These are phyloP conservation scores for Hipparchia semele DNA, from an alignment of 2,888 invertebrate genomes.

Conservation along the genomic window DNA sequence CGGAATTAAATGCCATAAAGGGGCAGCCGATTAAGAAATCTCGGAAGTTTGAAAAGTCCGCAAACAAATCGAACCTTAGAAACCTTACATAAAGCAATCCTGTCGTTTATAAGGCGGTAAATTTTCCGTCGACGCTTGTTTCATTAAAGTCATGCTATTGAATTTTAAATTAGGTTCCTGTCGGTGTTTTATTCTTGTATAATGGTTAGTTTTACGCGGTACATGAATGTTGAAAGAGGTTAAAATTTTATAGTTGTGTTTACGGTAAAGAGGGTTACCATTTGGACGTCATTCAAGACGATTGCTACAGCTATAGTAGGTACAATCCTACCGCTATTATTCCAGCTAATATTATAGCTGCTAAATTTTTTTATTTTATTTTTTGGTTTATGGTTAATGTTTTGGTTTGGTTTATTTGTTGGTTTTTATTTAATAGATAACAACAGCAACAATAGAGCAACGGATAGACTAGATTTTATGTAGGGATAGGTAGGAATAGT, in stretches of 20 bases:
- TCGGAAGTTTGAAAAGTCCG: slow-evolving; percentile 8
- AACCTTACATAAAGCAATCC: slow-evolving; percentile 16
- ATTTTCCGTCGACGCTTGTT: slow-evolving; percentile 20
- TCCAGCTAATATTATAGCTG: too few relatives aligned
- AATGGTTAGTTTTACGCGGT: slow-evolving; percentile 10
- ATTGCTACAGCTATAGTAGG: too few relatives aligned
- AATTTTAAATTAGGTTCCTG: slow-evolving; percentile 33
- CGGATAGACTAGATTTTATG: too few relatives aligned
- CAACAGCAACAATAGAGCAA: too few relatives aligned
- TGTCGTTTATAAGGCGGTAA: slow-evolving; percentile 7
- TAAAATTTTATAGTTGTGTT: not conserved
- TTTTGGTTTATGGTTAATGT: too few relatives aligned
- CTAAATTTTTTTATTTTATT: too few relatives aligned
- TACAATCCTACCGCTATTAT: too few relatives aligned
- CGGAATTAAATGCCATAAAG: not conserved
- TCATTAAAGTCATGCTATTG: slow-evolving; percentile 31
- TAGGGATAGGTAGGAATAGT: too few relatives aligned
- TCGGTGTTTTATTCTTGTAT: slow-evolving; percentile 18
- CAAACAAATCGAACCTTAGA: slow-evolving; percentile 19
- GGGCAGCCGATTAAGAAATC: slow-evolving; percentile 20
- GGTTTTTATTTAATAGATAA: too few relatives aligned
- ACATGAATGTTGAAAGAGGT: slow-evolving; percentile 14
- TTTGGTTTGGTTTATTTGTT: too few relatives aligned
- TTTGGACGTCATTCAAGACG: not conserved
- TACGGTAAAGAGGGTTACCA: not conserved